Evolutionary conservation across 1,140 invertebrate species (phyloP).

Genomic region (Brachystomella parvula): DNA sequence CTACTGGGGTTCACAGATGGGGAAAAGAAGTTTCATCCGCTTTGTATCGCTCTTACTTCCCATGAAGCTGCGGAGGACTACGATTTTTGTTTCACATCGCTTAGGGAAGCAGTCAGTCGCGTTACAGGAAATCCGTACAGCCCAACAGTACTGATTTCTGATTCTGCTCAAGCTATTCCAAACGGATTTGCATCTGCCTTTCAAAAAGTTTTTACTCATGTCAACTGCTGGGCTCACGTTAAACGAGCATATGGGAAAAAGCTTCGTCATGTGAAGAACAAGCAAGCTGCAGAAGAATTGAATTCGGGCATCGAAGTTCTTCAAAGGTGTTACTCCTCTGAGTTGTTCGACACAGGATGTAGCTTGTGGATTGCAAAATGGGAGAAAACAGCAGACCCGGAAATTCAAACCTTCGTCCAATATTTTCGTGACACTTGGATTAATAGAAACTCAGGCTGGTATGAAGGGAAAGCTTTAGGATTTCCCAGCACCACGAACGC

Average conservation of each 20-base stretch:
- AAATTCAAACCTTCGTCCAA: neutral
- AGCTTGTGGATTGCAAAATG: neutral
- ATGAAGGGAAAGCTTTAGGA: neutral
- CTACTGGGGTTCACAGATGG: neutral
- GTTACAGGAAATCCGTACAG: neutral
- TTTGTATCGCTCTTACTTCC: neutral
- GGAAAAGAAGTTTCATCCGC: constrained; percentile 1
- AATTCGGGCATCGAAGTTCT: neutral
- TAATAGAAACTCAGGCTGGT: neutral
- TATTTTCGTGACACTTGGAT: neutral
- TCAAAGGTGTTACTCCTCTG: neutral
- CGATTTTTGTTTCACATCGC: neutral
- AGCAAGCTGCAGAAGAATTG: neutral
- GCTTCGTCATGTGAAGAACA: neutral
- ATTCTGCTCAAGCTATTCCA: neutral
- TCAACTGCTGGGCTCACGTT: neutral
- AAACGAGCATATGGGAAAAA: neutral
- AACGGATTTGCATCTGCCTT: neutral
- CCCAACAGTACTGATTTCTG: neutral
- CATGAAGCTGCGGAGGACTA: neutral
- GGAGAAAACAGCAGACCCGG: neutral
- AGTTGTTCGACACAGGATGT: neutral
- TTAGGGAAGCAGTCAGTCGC: neutral
- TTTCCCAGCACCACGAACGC: neutral
- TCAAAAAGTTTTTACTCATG: neutral